Conservation (phyloP, 2,888 invertebrate genomes). For the Drosophila longiperda region DNA sequence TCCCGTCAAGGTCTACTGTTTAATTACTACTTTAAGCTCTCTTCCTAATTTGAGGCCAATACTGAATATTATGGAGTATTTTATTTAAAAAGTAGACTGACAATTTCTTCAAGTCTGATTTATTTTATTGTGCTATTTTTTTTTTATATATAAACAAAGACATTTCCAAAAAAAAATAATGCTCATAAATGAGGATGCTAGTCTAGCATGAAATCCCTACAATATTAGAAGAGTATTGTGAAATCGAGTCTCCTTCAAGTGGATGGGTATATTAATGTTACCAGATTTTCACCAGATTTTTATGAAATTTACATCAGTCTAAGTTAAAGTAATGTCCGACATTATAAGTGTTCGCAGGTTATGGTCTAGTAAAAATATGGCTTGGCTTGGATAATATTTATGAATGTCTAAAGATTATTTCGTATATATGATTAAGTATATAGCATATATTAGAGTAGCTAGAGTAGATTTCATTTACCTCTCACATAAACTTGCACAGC, state of each 20-base stretch:
- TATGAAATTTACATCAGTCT: not conserved
- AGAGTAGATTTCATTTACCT: too few relatives aligned
- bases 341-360: not conserved
- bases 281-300: not conserved
- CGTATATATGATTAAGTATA: too few relatives aligned
- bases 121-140: not conserved
- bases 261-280: too few relatives aligned
- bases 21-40: conserved; percentile 28
- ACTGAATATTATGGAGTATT: conserved; percentile 1
- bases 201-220: not conserved
- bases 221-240: not conserved
- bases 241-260: too few relatives aligned
- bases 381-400: not conserved
- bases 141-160: too few relatives aligned
- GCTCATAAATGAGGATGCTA: not conserved
- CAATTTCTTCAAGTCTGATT: not conserved
- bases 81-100: conserved; percentile 5
- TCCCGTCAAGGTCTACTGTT: conserved; percentile 27
- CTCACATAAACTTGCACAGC: too few relatives aligned
- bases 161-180: not conserved
- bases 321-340: not conserved
- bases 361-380: not conserved
- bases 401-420: not conserved
- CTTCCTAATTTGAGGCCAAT: conserved; percentile 11
- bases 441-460: too few relatives aligned